Base-by-base conservation (phyloP, 1,140 invertebrate species). In the Arion vulgaris region DNA sequence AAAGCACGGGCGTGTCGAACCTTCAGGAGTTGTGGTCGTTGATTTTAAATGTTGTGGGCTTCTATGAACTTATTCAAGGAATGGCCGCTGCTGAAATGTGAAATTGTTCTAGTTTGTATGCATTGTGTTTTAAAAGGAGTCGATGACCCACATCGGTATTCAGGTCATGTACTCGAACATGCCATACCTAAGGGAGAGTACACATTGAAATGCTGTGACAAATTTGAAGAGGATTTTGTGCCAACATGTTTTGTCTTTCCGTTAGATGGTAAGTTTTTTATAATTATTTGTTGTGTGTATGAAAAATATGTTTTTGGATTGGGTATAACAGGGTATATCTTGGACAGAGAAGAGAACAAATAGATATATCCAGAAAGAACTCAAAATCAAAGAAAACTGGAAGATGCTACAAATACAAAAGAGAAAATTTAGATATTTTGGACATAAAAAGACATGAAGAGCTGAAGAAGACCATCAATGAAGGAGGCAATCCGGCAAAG, bases 1-100 rank as follows among this genome's bases (percentile, higher is more conserved):
- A 74, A 88, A 32, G 88, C 90, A 17, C 69, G 90, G 38, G 89
- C 13, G 41, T 38, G 4, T 85, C 85, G 32, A 88, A 91, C 51
- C 81, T 91, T 34, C 88, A 87, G 73, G 90, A 91, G 71, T 78
- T 91, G 45, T 91, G 90, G 90, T 86, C 73, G 71, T 74, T 90
- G 80, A 78, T 91, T 51, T 69, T 85, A 49, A 85, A 82, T n/a
- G 81, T 85, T n/a, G 81, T 69, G 76, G 19, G 88, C 87, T 41
- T 85, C 89, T 79, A 76, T 88, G 36, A 72, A 74, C 32, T 80
- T 91, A 5, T 80, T 91, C 17, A 85, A 86, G 78, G 90, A 91
- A 79, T 91, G 90, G 90, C 90, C 90, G 2, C 88, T 90, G 57
- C 83, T 88, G 15, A 85, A 86, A 49, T 86, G 86, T 74, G 86